Base-by-base conservation (phyloP, 1,140 invertebrate genomes). In the Ruditapes philippinarum region DNA sequence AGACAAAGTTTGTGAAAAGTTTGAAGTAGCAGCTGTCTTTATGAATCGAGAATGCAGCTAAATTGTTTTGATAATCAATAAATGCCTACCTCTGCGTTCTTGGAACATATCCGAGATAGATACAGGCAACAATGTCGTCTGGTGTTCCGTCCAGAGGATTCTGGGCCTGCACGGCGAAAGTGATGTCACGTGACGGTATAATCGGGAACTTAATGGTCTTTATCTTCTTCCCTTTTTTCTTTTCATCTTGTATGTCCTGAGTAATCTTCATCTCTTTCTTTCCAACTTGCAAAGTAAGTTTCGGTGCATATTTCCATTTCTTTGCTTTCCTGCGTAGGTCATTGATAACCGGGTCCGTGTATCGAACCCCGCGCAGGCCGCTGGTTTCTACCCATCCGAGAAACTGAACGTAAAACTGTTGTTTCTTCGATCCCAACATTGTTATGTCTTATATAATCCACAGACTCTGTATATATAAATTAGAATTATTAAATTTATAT, bases 341-440 rank as follows among this genome's bases (percentile, higher is more conserved):
- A 83, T 97, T 96, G 91, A 99, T 97, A 54, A 98, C 98, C 0
- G 98, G 98, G 38, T 98, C 95, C 0, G 98, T 97, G 92, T 97
- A 98, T 91, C 98, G 97, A 17, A 97, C 96, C 70, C 98, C 98
- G 19, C 98, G 96, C 88, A 99, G 96, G 22, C 98, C 98, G 92
- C 98, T 97, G 42, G 98, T 98, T 96, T 99, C 98, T 96, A 99
- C 98, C 91, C 99, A 98, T 31, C 99, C 99, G 91, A 99, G 97
- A 96, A 99, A 99, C 98, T 98, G 99, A 68, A 99, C 98, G 96
- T 99, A 99, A 96, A 99, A 99, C 45, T 98, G 99, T 68, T 98
- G 98, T 95, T 99, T 99, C 96, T 99, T 99, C 40, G 89, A 88
- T 42, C 65, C 76, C 22, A 89, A 49, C 68, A 79, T 89, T 79